phyloP scores from a whole-genome alignment of 2,888 invertebrate genomes.

The Parnassius apollo region DNA sequence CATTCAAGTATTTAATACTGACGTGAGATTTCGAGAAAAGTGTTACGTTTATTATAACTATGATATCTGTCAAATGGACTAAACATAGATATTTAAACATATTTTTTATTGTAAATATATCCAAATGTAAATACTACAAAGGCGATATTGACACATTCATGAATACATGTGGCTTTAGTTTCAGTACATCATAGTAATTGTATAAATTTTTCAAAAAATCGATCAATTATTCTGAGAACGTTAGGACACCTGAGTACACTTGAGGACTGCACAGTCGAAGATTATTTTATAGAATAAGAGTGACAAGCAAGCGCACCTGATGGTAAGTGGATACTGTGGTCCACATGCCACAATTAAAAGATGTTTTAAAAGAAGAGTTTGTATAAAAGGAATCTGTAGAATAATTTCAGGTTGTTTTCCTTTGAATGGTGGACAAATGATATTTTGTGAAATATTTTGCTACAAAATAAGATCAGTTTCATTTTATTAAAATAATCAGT shows the following conservation, averaged over 20 bases:
- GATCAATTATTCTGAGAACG: background rate
- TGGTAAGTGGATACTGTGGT: too few species aligned
- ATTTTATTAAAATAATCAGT: too few species aligned
- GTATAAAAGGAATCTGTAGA: too few species aligned
- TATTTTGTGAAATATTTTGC: too few species aligned
- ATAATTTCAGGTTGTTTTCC: too few species aligned
- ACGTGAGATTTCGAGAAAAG: background rate
- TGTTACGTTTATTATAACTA: constrained; percentile 7
- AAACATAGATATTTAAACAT: background rate
- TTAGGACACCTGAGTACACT: background rate
- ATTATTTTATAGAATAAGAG: too few species aligned
- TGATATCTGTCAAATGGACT: constrained; percentile 19
- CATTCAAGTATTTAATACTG: constrained; percentile 1
- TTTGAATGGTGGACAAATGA: too few species aligned
- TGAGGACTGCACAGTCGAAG: background rate
- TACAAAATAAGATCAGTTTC: too few species aligned
- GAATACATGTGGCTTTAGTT: constrained; percentile 4
- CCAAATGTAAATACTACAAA: constrained; percentile 27
- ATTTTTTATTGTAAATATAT: constrained; percentile 29
- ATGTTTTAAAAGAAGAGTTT: too few species aligned
- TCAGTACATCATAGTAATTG: constrained; percentile 17
- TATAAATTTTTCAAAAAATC: constrained; percentile 23
- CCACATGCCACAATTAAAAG: too few species aligned
- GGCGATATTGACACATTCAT: constrained; percentile 7
- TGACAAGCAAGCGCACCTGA: too few species aligned